phyloP scores from a whole-genome alignment of 2,888 invertebrate genomes.

The Lysandra bellargus region DNA sequence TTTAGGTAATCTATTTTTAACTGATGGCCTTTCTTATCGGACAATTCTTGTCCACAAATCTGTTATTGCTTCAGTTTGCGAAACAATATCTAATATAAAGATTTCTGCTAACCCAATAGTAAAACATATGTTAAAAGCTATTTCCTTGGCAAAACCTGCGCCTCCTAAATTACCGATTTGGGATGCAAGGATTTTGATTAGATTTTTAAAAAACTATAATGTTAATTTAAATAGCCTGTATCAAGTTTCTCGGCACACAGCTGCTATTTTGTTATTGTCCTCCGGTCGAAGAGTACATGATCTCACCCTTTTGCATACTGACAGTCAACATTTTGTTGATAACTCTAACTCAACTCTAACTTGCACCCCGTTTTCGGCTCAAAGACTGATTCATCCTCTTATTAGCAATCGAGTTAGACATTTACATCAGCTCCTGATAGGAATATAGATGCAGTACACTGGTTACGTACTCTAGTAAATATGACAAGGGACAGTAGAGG shows the following conservation, averaged over 20 bases:
- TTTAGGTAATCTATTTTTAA: background rate
- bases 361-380: slow-evolving; percentile 41
- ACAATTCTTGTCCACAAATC: slow-evolving; percentile 43
- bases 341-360: slow-evolving; percentile 35
- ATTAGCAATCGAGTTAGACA: slow-evolving; percentile 38
- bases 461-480: slow-evolving; percentile 28
- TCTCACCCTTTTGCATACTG: slow-evolving; percentile 37
- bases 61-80: slow-evolving; percentile 38
- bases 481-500: background rate
- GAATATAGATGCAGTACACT: slow-evolving; percentile 36
- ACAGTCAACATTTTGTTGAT: no score
- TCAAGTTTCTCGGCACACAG: slow-evolving; percentile 36
- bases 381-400: slow-evolving; percentile 38
- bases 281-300: slow-evolving; percentile 42
- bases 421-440: slow-evolving; percentile 32
- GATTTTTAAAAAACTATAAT: slow-evolving; percentile 30
- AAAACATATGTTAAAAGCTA: slow-evolving; percentile 39
- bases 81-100: slow-evolving; percentile 35
- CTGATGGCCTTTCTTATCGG: slow-evolving; percentile 35
- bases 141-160: slow-evolving; percentile 26
- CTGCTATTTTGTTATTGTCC: slow-evolving; percentile 36
- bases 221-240: slow-evolving; percentile 33
- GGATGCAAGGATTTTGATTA: slow-evolving; percentile 37
- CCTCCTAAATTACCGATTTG: slow-evolving; percentile 36
- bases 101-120: slow-evolving; percentile 37